Percentiles rank a stretch among this genome's conserved stretches.
phyloP scores from a whole-genome alignment of 2,888 invertebrate genomes.

The Aphodius sticticus region DNA sequence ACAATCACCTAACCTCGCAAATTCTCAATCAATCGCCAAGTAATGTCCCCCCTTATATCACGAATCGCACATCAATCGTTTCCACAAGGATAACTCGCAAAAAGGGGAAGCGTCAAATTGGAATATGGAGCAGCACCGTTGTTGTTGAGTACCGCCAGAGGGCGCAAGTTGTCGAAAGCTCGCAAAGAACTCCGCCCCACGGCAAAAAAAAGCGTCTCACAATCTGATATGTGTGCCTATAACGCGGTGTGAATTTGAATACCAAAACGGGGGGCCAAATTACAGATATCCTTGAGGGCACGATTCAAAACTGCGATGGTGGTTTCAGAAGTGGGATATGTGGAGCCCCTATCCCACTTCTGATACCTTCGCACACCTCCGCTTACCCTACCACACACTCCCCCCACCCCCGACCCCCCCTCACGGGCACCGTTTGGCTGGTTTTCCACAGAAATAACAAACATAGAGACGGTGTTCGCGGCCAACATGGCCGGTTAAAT shows the following conservation, averaged over 20 bases:
- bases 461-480: slow-evolving; percentile 35
- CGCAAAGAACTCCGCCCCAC: neutral
- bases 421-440: slow-evolving; percentile 42
- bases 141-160: neutral
- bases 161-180: neutral
- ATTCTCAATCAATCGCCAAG: neutral
- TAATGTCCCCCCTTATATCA: neutral
- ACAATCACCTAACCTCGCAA: neutral
- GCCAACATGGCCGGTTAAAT: slow-evolving; percentile 21
- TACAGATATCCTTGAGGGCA: neutral
- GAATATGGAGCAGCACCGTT: neutral
- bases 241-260: neutral
- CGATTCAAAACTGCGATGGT: neutral
- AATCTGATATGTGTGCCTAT: neutral
- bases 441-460: slow-evolving; percentile 45
- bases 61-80: neutral
- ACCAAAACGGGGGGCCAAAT: neutral
- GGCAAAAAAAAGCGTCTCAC: neutral
- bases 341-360: neutral
- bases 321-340: too few species aligned
- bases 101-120: neutral
- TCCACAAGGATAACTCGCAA: neutral
- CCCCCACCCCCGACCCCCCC: slow-evolving; percentile 45
- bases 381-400: slow-evolving; percentile 29
- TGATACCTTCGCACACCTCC: neutral